Percentiles rank a stretch among this genome's conserved stretches.
Evolutionary conservation across 2,797 vertebrate genomes (phyloP).

Genomic region (Pristis pectinata): DNA sequence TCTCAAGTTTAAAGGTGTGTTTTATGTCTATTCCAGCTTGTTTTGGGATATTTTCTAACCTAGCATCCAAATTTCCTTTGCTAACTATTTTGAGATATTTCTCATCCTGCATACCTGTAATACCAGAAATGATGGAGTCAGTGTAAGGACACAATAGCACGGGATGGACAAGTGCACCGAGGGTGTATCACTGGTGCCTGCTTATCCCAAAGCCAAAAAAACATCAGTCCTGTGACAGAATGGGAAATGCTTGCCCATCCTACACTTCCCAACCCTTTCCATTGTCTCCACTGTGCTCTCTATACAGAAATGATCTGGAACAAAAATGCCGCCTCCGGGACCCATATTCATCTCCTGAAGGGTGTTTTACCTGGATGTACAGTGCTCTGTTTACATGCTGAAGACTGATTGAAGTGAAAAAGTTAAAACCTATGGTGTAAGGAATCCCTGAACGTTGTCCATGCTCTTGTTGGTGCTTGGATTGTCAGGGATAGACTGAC

Average conservation of each 20-base stretch:
- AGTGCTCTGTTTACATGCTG: background rate
- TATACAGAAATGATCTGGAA: background rate
- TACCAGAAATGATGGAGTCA: background rate
- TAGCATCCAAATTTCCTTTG: background rate
- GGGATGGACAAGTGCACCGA: background rate
- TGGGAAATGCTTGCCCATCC: background rate
- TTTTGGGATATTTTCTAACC: too few relatives aligned
- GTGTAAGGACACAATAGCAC: background rate
- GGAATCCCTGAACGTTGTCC: background rate
- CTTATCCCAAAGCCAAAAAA: background rate
- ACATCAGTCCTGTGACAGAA: background rate
- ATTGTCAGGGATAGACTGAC: background rate
- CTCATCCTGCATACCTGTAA: background rate
- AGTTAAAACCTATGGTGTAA: background rate
- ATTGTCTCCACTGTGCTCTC: background rate
- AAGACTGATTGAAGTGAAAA: background rate
- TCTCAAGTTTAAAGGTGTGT: background rate
- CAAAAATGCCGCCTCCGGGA: background rate
- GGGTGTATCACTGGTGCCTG: background rate
- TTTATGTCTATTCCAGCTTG: background rate
- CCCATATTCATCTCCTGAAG: background rate
- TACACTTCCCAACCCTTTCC: background rate
- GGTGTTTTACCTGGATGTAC: background rate
- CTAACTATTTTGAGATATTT: background rate
- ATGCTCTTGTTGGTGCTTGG: background rate